Conservation (phyloP, 2,113 vertebrate species). For the Eurystomus gularis region DNA sequence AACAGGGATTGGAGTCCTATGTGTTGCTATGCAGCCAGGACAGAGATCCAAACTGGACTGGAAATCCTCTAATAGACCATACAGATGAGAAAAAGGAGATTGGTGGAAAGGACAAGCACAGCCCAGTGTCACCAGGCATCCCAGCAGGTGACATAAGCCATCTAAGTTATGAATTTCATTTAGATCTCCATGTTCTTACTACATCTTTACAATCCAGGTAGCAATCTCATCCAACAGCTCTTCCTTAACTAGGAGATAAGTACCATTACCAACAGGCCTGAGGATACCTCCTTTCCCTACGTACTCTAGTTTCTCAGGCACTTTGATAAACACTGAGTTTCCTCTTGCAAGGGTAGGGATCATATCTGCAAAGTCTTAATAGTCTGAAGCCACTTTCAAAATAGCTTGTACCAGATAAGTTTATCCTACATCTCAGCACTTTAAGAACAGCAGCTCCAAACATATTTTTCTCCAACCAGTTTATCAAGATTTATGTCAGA, state of each 20-base stretch:
- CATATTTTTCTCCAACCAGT: not conserved
- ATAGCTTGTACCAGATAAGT: not conserved
- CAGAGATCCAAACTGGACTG: not conserved
- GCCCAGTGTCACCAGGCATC: not conserved
- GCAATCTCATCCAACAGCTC: not conserved
- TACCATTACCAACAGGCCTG: not conserved
- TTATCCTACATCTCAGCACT: not conserved
- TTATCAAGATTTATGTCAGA: constrained; percentile 31
- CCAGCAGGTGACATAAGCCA: not conserved
- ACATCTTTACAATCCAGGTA: not conserved
- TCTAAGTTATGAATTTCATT: not conserved
- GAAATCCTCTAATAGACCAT: not conserved
- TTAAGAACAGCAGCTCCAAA: not conserved
- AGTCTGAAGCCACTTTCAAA: not conserved
- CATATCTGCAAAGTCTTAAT: not conserved
- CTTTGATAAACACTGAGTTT: not conserved
- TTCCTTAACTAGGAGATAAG: not conserved
- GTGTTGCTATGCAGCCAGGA: not conserved
- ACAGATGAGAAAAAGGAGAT: not conserved
- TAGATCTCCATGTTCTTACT: not conserved
- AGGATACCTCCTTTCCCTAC: not conserved
- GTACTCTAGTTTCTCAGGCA: not conserved
- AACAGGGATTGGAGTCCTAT: not conserved
- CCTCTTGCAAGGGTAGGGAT: not conserved
- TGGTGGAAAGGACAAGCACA: not conserved